Base-by-base conservation (phyloP, 2,888 invertebrate species). In the Pachymerium ferrugineum region DNA sequence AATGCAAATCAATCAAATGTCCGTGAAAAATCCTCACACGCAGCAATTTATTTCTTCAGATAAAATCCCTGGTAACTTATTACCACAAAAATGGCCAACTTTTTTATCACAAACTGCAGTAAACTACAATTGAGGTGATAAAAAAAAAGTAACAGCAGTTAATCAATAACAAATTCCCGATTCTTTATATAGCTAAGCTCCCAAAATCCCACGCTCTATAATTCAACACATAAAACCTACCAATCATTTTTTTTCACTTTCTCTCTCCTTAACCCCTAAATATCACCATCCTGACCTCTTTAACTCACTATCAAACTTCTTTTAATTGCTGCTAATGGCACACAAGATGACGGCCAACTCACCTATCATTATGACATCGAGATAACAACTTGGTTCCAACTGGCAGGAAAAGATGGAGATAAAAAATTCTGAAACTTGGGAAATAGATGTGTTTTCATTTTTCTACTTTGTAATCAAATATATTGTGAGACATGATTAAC, bases 91-190 rank as follows among this genome's bases (percentile, higher is more conserved):
- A 54, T 54, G 12, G 54, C 54, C 54, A 54, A 54, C 54, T 54
- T 54, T 54, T 54, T 54, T 54, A 54, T 54, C 54, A 54, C 54
- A 22, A 54, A 54, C 54, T 54, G 54, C 54, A 54, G 54, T 54
- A 54, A 54, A 54, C 54, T 54, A 54, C 54, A 54, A 54, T 54
- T 54, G 54, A 54, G 28, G n/a, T n/a, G 54, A 28, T 54, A 28
- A 54, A 25, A 54, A 47, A 47, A 54, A 54, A 54, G 54, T 54
- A 54, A 54, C 54, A 54, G 54, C 54, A 54, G 54, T 22, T 54
- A 54, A 54, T 54, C 54, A 54, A 54, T 54, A 54, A 54, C 28
- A 54, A 54, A 54, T 54, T 54, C 54, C 14, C 28, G 54, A 54
- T 54, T 54, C 54, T 54, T 54, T 54, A 54, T 54, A 54, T 54